phyloP scores from a whole-genome alignment of 2,113 vertebrate species.

The Rhinoptilus africanus region DNA sequence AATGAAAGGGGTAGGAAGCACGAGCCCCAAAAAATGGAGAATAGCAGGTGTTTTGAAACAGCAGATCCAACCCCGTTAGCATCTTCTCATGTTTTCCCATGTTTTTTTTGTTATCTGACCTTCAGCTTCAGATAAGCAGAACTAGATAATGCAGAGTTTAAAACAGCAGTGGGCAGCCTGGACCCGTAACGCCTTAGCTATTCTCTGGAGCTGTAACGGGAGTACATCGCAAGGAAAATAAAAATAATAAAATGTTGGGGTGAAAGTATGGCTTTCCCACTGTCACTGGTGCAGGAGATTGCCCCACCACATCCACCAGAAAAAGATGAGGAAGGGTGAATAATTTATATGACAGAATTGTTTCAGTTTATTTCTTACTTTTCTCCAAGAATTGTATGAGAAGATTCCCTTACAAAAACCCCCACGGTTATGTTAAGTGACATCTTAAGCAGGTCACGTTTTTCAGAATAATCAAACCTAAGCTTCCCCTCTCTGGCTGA shows the following conservation, averaged over 20 bases:
- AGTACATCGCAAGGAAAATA: neutral
- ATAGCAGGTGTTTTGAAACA: neutral
- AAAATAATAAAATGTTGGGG: neutral
- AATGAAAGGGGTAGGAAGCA: neutral
- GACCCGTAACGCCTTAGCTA: neutral
- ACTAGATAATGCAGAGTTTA: neutral
- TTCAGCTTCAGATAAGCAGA: neutral
- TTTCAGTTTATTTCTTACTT: neutral
- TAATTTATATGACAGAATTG: neutral
- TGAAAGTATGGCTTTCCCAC: neutral
- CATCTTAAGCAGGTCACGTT: neutral
- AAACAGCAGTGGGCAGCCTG: neutral
- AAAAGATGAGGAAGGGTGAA: neutral
- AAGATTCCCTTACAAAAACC: neutral
- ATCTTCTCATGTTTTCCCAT: neutral
- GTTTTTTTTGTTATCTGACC: neutral
- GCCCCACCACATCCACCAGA: neutral
- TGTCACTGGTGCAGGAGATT: accelerated
- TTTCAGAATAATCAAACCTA: neutral
- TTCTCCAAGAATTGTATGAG: neutral
- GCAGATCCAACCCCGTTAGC: neutral
- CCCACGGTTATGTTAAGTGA: neutral
- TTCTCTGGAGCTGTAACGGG: neutral
- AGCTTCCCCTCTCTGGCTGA: neutral
- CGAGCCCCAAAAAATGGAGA: neutral